Evolutionary conservation across 2,797 vertebrate genomes (phyloP).

Genomic region (Leuciscus waleckii): DNA sequence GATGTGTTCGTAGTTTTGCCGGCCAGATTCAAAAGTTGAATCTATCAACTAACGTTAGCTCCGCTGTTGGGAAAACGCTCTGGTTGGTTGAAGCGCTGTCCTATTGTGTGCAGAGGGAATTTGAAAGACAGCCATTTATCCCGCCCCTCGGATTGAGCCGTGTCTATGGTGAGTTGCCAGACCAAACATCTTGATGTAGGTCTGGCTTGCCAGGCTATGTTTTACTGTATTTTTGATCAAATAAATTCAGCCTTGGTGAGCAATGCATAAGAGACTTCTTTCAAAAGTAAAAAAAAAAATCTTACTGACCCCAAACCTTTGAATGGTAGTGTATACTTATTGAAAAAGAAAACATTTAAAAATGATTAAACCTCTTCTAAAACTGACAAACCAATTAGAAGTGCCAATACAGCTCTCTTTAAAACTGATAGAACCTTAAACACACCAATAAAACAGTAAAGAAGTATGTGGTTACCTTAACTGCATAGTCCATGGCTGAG

Average conservation of each 20-base stretch:
- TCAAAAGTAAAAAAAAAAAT: background rate
- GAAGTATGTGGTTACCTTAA: conserved; percentile 78
- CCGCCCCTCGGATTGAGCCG: no score
- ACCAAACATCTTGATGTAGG: no score
- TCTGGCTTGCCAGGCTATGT: no score
- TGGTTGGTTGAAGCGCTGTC: no score
- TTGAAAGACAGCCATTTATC: no score
- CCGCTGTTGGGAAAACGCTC: no score
- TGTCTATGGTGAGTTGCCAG: no score
- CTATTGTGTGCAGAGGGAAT: no score
- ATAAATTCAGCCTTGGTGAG: background rate
- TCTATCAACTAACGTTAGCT: no score
- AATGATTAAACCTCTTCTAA: background rate
- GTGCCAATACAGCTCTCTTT: background rate
- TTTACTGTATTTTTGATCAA: background rate
- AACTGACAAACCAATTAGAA: background rate
- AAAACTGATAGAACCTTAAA: background rate
- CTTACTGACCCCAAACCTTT: background rate
- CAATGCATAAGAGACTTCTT: background rate
- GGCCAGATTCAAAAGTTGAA: no score
- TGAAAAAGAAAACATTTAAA: background rate
- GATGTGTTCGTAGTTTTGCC: no score
- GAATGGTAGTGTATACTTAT: background rate
- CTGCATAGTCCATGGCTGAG: conserved; percentile 85
- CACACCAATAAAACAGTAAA: background rate